Conservation (phyloP, 2,888 invertebrate species). For the Uropetala carovei region DNA sequence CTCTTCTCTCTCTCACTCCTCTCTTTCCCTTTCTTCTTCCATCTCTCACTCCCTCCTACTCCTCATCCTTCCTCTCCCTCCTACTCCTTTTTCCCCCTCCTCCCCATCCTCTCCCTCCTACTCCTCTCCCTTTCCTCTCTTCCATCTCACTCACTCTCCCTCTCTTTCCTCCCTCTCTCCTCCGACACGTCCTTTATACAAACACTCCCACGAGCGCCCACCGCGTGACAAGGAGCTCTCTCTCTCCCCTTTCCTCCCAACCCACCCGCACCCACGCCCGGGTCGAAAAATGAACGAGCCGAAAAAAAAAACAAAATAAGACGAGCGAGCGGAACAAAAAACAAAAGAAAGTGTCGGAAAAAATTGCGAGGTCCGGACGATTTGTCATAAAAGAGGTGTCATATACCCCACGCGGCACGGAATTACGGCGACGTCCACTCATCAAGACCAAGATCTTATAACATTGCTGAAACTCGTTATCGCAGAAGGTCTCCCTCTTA, state of each 20-base stretch:
- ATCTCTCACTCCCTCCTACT: not conserved
- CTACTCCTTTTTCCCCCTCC: not conserved
- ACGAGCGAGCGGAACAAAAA: not conserved
- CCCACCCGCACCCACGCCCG: not conserved
- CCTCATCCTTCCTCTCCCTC: not conserved
- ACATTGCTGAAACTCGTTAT: constrained; percentile 61
- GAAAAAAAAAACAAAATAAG: constrained; percentile 2
- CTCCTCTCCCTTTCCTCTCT: not conserved
- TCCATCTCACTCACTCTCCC: not conserved
- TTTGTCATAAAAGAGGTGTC: constrained; percentile 63
- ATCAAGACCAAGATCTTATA: constrained; percentile 64
- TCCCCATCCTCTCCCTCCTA: not conserved
- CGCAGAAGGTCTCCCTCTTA: constrained; percentile 18
- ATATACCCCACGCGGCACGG: constrained; percentile 55
- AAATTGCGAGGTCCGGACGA: constrained; percentile 38
- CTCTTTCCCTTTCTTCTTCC: not conserved
- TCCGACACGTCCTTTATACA: not conserved
- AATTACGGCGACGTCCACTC: constrained; percentile 55
- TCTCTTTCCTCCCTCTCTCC: not conserved
- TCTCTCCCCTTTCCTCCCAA: not conserved
- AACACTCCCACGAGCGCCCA: not conserved
- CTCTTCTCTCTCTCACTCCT: not conserved
- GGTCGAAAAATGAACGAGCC: not conserved
- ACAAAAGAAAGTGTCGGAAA: constrained; percentile 28
- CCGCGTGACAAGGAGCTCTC: not conserved